A percentile compares a stretch with the other conserved stretches of the same genome.
These are phyloP conservation scores for Neodon shergylaensis DNA, from an alignment of 2,113 vertebrate genomes.

Conservation along the genomic window DNA sequence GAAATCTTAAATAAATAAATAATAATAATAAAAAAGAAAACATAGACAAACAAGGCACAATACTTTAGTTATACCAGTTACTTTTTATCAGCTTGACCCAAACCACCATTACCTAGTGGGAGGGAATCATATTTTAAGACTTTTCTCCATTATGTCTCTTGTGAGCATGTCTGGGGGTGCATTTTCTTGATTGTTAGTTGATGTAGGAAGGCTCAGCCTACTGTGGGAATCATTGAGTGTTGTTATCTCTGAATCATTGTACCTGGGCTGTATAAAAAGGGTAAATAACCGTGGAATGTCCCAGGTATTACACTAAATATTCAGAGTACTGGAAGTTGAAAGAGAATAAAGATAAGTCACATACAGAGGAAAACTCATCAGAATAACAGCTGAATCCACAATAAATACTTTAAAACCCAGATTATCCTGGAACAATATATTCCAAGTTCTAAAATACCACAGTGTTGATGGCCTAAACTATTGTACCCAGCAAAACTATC, in stretches of 20 bases:
- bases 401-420: no score
- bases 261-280: not conserved
- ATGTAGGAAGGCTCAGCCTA: not conserved
- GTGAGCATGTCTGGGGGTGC: not conserved
- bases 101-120: not conserved
- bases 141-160: not conserved
- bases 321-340: not conserved
- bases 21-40: not conserved
- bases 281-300: no score
- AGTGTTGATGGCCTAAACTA: not conserved
- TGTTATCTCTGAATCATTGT: not conserved
- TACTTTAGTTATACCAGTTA: not conserved
- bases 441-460: not conserved
- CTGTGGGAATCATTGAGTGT: not conserved
- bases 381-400: not conserved
- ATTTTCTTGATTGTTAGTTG: not conserved
- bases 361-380: not conserved
- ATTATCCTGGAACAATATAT: not conserved
- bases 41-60: not conserved
- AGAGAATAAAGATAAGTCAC: no score
- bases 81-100: not conserved
- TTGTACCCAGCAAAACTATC: not conserved
- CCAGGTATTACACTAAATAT: not conserved
- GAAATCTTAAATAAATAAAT: no score
- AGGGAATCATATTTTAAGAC: not conserved